These are phyloP conservation scores for Eulithis prunata DNA, from an alignment of 2,888 invertebrate species.

Conservation along the genomic window DNA sequence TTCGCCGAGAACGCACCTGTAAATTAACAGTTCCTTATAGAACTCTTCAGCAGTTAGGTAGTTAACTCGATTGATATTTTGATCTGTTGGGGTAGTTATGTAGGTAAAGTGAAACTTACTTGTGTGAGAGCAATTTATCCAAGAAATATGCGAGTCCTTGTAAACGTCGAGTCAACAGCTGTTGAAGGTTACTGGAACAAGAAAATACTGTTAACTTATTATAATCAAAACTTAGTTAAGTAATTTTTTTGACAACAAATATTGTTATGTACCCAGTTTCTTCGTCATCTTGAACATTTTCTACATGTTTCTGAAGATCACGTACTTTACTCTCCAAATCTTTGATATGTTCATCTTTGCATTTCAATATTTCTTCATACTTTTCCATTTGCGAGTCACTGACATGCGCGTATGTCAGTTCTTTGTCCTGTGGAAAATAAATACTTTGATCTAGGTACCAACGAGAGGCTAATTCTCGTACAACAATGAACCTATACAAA, in stretches of 20 bases:
- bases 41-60: neutral
- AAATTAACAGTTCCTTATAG: neutral
- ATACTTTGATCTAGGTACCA: too few relatives aligned
- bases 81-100: neutral
- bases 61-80: neutral
- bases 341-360: conserved; percentile 82
- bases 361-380: conserved; percentile 78
- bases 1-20: conserved; percentile 78
- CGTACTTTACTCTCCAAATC: conserved; percentile 77
- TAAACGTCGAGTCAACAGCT: conserved; percentile 83
- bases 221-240: neutral
- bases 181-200: conserved; percentile 74
- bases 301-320: conserved; percentile 68
- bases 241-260: neutral
- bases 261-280: conserved; percentile 52
- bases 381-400: conserved; percentile 76
- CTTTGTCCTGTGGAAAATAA: conserved; percentile 63
- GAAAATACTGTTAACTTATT: conserved; percentile 7
- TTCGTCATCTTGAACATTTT: conserved; percentile 62
- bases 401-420: conserved; percentile 70
- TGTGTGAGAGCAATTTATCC: conserved; percentile 86
- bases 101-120: conserved; percentile 64
- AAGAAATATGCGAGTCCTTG: conserved; percentile 87
- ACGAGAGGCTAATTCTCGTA: too few relatives aligned
- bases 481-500: too few relatives aligned